A percentile compares a stretch with the other conserved stretches of the same genome.
These are phyloP conservation scores for Catamblyrhynchus diadema DNA, from an alignment of 2,797 vertebrate species.

Conservation along the genomic window DNA sequence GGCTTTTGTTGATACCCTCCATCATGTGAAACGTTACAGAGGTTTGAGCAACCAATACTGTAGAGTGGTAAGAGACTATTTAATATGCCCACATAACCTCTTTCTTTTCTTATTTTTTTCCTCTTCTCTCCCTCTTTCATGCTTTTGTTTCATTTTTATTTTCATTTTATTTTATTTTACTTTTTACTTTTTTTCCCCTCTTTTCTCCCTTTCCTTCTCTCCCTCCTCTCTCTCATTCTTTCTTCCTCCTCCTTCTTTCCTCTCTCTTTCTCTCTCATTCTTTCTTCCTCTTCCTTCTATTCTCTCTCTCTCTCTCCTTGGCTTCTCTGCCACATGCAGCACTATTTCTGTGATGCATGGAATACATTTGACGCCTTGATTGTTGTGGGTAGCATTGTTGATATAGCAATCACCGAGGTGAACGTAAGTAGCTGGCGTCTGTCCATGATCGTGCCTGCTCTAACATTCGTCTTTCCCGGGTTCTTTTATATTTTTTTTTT, in stretches of 20 bases:
- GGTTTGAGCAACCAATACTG: slow-evolving; percentile 75
- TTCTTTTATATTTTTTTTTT: slow-evolving; percentile 16
- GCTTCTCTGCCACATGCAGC: slow-evolving; percentile 90
- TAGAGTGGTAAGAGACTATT: slow-evolving; percentile 80
- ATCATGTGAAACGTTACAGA: slow-evolving; percentile 73
- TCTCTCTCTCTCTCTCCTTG: slow-evolving; percentile 57
- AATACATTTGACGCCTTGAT: slow-evolving; percentile 99
- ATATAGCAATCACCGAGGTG: slow-evolving; percentile 99
- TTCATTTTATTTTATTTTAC: slow-evolving; percentile 74
- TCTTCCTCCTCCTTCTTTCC: slow-evolving; percentile 4
- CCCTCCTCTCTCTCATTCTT: background rate
- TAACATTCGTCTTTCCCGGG: slow-evolving; percentile 77
- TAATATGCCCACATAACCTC: slow-evolving; percentile 81
- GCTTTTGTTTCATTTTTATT: slow-evolving; percentile 72
- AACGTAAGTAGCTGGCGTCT: slow-evolving; percentile 97
- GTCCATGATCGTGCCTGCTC: slow-evolving; percentile 85
- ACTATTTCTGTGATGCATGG: slow-evolving; percentile 99
- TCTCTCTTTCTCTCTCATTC: slow-evolving; percentile 46
- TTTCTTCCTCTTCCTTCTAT: background rate
- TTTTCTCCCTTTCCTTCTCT: slow-evolving; percentile 43
- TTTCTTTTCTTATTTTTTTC: slow-evolving; percentile 86
- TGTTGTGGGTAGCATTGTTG: slow-evolving; percentile 99
- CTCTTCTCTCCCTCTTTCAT: slow-evolving; percentile 82
- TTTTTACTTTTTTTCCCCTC: slow-evolving; percentile 57
- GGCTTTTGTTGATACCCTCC: slow-evolving; percentile 76